Base-by-base conservation (phyloP, 2,888 invertebrate genomes). In the Nemurella pictetii region DNA sequence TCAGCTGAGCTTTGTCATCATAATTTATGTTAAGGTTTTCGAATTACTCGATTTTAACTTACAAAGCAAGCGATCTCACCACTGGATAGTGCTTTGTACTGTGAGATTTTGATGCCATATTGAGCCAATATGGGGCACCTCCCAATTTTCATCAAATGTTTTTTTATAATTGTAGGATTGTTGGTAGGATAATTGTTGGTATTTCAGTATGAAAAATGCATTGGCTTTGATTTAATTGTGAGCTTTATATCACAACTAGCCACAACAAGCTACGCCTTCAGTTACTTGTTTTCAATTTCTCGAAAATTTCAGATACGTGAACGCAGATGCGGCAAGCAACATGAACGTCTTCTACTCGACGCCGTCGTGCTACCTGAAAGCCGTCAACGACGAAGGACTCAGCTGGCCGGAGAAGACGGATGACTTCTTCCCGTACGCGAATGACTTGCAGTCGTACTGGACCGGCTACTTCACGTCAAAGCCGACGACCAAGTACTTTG, bases 341-440 rank as follows among this genome's bases (percentile, higher is more conserved):
- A 92, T 97, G 0, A 96, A 97, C 88, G 90, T 97, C 12, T 92
- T 96, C 86, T 97, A 97, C 89, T 97, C 97, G 0, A 97, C 97
- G 0, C 97, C 97, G 0, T 94, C 95, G 0, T 97, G 97, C 88
- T 97, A 97, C 88, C 88, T 96, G 84, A 95, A 96, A 89, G 93
- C 96, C 0, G 91, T 97, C 0, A 93, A 95, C 87, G 94, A 96
- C 84, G 92, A 93, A 0, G 92, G 94, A 12, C 90, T 94, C 12
- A 92, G 93, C 0, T 94, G 95, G 91, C 92, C 95, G 0, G 92
- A 92, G 0, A 97, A 97, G 89, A 91, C 91, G 0, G 97, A 97
- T 87, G 98, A 98, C 89, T 98, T 97, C 91, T 97, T 98, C 90
- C 98, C 98, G 0, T 98, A 97, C 90, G 96, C 97, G 0, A 95